Conservation (phyloP, 2,888 invertebrate species). For the Cephus rjabovi region DNA sequence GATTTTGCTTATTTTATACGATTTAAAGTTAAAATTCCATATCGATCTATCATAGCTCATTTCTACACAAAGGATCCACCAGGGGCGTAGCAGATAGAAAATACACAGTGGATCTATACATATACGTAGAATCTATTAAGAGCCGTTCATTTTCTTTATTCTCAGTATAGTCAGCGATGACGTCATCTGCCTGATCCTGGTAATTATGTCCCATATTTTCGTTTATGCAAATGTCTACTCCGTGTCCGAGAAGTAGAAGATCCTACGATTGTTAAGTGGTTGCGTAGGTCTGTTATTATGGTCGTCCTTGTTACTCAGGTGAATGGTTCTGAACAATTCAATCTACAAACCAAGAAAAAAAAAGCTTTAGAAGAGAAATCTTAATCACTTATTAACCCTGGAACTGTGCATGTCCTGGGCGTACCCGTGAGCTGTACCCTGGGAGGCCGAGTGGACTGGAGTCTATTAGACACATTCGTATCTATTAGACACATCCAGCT, state of each 20-base stretch:
- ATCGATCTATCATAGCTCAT: neutral
- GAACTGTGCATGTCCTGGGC: too few species aligned
- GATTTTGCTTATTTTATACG: neutral
- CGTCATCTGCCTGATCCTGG: neutral
- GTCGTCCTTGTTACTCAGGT: neutral
- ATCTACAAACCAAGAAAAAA: neutral
- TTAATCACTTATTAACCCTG: neutral
- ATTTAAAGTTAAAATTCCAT: neutral
- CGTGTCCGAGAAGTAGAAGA: conserved; percentile 10
- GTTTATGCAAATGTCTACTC: neutral
- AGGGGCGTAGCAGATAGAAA: neutral
- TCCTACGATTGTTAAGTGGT: conserved; percentile 32
- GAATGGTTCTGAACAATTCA: neutral
- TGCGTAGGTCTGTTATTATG: conserved; percentile 39
- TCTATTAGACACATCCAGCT: too few species aligned
- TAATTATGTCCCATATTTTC: neutral
- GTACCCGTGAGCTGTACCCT: too few species aligned
- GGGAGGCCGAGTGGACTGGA: too few species aligned
- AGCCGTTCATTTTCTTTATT: neutral
- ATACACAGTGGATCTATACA: neutral
- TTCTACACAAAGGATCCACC: neutral
- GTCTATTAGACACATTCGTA: too few species aligned
- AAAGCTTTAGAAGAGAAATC: neutral
- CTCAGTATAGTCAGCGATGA: neutral
- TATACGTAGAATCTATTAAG: neutral